Conservation (phyloP, 2,797 vertebrate species). For the Pangasius krempfi region DNA sequence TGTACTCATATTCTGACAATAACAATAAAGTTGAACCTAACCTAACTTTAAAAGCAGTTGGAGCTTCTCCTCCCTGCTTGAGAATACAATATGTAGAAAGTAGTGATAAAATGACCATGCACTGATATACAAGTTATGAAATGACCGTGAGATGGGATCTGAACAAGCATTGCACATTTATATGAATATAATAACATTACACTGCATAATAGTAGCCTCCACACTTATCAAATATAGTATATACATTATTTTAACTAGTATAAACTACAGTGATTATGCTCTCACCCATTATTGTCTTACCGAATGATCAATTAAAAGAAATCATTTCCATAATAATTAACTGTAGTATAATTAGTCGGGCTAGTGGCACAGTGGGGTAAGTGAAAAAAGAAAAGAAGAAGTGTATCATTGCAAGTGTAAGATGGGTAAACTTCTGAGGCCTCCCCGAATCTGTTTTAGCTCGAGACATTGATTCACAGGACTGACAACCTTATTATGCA, state of each 20-base stretch:
- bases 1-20: no score
- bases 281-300: constrained; percentile 46
- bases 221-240: neutral
- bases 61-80: neutral
- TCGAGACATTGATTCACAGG: constrained; percentile 91
- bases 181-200: neutral
- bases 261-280: constrained; percentile 12
- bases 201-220: constrained; percentile 10
- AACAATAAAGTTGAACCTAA: no score
- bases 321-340: constrained; percentile 41
- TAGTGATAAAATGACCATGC: neutral
- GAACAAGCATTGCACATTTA: neutral
- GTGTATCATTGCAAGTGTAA: constrained; percentile 6
- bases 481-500: constrained; percentile 99
- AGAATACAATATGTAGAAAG: neutral
- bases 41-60: no score
- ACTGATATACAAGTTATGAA: neutral
- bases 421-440: constrained; percentile 46
- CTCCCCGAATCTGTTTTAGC: constrained; percentile 79
- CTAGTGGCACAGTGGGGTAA: constrained; percentile 12
- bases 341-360: constrained; percentile 57
- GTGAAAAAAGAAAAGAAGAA: constrained; percentile 21
- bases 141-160: neutral
- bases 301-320: constrained; percentile 36
- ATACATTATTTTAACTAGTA: constrained; percentile 17